Percentiles rank a stretch among this genome's conserved stretches.
Evolutionary conservation across 2,888 invertebrate species (phyloP).

Genomic region (Patella pellucida): DNA sequence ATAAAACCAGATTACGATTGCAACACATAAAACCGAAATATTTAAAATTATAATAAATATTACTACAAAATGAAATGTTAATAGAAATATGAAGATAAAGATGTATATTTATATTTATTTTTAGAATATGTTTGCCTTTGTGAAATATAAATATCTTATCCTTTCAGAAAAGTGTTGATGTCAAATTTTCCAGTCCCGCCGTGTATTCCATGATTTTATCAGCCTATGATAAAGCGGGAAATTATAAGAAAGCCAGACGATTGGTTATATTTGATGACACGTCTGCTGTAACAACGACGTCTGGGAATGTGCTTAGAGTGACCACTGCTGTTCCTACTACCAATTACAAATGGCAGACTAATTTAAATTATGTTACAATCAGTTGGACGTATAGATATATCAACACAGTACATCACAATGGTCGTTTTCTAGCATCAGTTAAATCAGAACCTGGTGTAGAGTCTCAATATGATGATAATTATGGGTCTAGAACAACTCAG

Average conservation of each 20-base stretch:
- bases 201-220: not conserved
- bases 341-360: not conserved
- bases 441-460: not conserved
- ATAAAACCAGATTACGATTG: too few relatives aligned
- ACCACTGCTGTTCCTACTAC: not conserved
- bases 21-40: too few relatives aligned
- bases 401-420: not conserved
- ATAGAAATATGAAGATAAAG: too few relatives aligned
- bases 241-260: not conserved
- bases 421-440: not conserved
- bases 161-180: not conserved
- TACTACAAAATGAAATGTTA: too few relatives aligned
- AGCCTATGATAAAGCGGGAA: not conserved
- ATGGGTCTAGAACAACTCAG: not conserved
- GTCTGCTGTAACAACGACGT: not conserved
- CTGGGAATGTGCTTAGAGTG: not conserved
- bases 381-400: not conserved
- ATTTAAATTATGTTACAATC: not conserved
- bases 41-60: too few relatives aligned
- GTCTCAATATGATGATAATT: not conserved
- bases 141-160: not conserved
- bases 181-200: not conserved
- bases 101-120: too few relatives aligned
- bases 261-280: not conserved
- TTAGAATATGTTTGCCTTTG: too few relatives aligned